Evolutionary conservation across 2,888 invertebrate species (phyloP).

Genomic region (Acanthococcus lagerstroemiae): DNA sequence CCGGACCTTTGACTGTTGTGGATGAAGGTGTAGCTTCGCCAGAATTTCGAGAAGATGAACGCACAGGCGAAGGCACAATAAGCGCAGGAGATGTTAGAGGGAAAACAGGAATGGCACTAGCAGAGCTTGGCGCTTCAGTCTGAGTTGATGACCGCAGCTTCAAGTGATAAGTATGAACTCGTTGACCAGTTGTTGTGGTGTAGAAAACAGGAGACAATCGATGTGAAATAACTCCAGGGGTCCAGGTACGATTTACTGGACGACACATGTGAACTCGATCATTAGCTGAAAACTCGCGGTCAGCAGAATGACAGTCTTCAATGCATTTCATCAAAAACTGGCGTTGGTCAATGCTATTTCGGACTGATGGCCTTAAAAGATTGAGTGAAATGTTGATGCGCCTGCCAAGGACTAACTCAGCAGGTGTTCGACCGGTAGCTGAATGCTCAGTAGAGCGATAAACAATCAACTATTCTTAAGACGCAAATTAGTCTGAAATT

Average conservation of each 20-base stretch:
- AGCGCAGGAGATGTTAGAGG: neutral
- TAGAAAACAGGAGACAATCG: neutral
- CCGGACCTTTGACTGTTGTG: neutral
- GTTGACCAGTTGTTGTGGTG: neutral
- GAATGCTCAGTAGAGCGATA: slow-evolving; percentile 24
- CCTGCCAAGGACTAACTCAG: slow-evolving; percentile 10
- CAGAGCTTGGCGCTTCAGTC: no score
- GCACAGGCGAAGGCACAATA: neutral
- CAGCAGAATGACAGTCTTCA: neutral
- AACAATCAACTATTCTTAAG: slow-evolving; percentile 11
- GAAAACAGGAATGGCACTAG: neutral
- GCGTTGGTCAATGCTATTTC: neutral
- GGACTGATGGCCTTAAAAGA: neutral
- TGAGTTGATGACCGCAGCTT: neutral
- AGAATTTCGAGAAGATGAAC: neutral
- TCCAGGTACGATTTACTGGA: neutral
- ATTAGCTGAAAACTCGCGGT: neutral
- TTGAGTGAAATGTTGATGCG: neutral
- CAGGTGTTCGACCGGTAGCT: slow-evolving; percentile 7
- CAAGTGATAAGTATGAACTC: neutral
- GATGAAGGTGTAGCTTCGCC: neutral
- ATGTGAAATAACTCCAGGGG: neutral
- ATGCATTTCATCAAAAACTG: slow-evolving; percentile 2
- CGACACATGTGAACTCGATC: neutral
- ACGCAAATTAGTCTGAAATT: neutral